These are phyloP conservation scores for Cydia strobilella DNA, from an alignment of 1,140 invertebrate species.

Conservation along the genomic window DNA sequence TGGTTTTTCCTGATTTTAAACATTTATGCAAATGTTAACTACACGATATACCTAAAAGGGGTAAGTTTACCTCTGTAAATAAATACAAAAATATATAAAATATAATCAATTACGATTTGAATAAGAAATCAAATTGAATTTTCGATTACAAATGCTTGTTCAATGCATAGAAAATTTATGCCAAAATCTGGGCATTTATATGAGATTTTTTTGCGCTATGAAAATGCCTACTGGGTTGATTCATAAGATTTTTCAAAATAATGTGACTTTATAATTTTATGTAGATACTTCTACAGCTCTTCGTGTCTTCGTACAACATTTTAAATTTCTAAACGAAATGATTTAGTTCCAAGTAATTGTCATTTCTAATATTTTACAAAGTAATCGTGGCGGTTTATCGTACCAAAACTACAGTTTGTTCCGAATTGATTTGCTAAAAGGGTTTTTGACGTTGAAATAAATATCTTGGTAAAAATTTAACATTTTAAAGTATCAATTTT, in stretches of 20 bases:
- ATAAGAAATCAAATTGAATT: background rate
- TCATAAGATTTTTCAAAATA: too few relatives aligned
- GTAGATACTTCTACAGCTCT: too few relatives aligned
- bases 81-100: background rate
- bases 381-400: constrained; percentile 1
- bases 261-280: too few relatives aligned
- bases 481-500: too few relatives aligned
- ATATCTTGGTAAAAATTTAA: too few relatives aligned
- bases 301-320: background rate
- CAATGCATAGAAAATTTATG: background rate
- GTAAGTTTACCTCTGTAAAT: background rate
- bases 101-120: background rate
- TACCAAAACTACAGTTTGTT: background rate
- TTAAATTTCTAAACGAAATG: background rate
- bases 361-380: background rate
- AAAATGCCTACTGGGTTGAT: too few relatives aligned
- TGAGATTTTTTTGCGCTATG: too few relatives aligned
- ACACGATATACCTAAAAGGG: background rate
- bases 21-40: background rate
- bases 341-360: background rate
- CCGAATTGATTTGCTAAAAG: background rate
- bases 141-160: constrained; percentile 16
- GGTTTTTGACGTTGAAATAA: too few relatives aligned
- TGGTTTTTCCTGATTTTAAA: too few relatives aligned
- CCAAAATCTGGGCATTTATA: too few relatives aligned